A percentile compares a stretch with the other conserved stretches of the same genome.
Conservation (phyloP, 2,888 invertebrate genomes). For the Dorcus hopei region DNA sequence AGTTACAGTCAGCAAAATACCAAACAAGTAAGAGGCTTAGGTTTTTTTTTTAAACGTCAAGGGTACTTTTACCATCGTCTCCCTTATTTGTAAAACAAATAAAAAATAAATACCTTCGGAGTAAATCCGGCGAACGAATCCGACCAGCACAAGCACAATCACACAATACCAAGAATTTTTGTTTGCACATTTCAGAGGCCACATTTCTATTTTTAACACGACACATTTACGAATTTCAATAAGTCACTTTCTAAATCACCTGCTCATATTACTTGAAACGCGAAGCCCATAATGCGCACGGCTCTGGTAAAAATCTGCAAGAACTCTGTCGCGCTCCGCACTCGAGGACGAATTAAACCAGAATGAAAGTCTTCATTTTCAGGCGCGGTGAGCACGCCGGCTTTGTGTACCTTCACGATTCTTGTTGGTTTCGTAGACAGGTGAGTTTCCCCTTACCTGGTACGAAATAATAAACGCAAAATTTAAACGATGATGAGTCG, state of each 20-base stretch:
- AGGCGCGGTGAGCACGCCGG: constrained; percentile 13
- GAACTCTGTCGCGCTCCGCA: not conserved
- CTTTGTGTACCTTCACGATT: constrained; percentile 17
- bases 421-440: constrained; percentile 13
- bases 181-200: constrained; percentile 19
- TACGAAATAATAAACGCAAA: constrained; percentile 15
- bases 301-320: not conserved
- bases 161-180: constrained; percentile 22
- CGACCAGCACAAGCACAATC: constrained; percentile 17
- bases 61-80: too few species aligned
- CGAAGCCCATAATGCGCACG: not conserved
- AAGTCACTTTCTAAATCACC: constrained; percentile 15
- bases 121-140: constrained; percentile 16
- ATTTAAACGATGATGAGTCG: constrained; percentile 14
- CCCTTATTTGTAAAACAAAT: too few species aligned
- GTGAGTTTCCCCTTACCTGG: constrained; percentile 24
- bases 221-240: constrained; percentile 8
- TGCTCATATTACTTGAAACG: constrained; percentile 2
- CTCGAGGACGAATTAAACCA: constrained; percentile 14
- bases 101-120: constrained; percentile 17
- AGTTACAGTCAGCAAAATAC: too few species aligned
- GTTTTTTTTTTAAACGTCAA: too few species aligned
- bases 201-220: constrained; percentile 16
- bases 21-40: too few species aligned
- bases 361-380: constrained; percentile 29